These are phyloP conservation scores for Spatulosminthurus flaviceps DNA, from an alignment of 2,888 invertebrate genomes.

Conservation along the genomic window DNA sequence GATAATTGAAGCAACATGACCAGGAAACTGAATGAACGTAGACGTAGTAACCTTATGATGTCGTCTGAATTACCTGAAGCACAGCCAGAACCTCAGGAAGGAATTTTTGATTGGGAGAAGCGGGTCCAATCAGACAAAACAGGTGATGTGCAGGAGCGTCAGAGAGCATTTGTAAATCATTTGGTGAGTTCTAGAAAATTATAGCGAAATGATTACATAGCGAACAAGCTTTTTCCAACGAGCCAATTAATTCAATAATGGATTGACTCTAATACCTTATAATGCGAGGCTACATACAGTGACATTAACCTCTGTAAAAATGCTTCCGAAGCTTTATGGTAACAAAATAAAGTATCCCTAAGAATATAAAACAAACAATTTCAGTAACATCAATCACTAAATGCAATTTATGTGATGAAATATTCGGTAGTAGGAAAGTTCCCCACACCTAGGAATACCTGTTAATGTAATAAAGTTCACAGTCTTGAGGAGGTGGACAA, in stretches of 20 bases:
- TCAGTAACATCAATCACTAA: neutral
- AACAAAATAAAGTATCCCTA: constrained; percentile 95
- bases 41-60: too few species aligned
- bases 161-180: constrained; percentile 97
- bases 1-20: neutral
- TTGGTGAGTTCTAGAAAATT: constrained; percentile 84
- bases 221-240: neutral
- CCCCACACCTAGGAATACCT: too few species aligned
- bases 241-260: neutral
- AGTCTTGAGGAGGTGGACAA: constrained; percentile 87
- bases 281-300: constrained; percentile 96
- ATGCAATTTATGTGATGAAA: too few species aligned
- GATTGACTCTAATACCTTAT: constrained; percentile 74
- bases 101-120: constrained; percentile 74
- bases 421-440: too few species aligned
- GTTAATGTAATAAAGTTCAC: constrained; percentile 87
- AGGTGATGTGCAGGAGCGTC: constrained; percentile 98
- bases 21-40: neutral
- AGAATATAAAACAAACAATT: constrained; percentile 2
- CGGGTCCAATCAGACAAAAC: constrained; percentile 91
- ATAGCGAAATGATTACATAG: too few species aligned
- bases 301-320: constrained; percentile 92
- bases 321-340: constrained; percentile 89
- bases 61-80: constrained; percentile 73
- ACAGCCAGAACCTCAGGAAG: constrained; percentile 95